Evolutionary conservation across 2,888 invertebrate genomes (phyloP), one percentile per base, ranked within the genome.

Genomic region (Lithodes maja): DNA sequence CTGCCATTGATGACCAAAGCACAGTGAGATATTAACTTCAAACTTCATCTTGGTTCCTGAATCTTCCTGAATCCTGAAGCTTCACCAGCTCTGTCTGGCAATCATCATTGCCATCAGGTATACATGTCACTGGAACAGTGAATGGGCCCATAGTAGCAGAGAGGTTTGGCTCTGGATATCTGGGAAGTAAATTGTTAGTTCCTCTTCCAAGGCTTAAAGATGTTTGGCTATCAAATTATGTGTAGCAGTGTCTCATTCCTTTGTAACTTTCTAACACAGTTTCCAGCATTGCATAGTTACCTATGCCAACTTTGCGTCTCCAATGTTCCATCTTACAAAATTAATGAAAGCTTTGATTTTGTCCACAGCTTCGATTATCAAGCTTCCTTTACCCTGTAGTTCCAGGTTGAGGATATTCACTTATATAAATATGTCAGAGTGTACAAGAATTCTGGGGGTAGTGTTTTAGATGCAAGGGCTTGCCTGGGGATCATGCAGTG

Each of bases 1-100:
- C 89, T 85, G 89, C 68, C 82, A 89, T 3, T 85, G 89, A 89
- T 81, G 82, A 85, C 85, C 88, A 85, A 85, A 89, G 81, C 61
- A 85, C 85, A 15, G 85, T 81, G 80, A 89, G 77, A 61, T 80
- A 61, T 85, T 81, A n/a, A 82, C 54, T 89, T 89, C 81, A 81
- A 81, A 88, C 87, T 87, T 87, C 75, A 83, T 83, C 52, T 87
- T 87, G 78, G 78, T 83, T 61, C 77, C 81, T 86, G 81, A 53
- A 86, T 87, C 82, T 17, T 86, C 78, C 84, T 33, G 33, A 33
- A 33, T 33, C 33, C 33, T 84, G 88, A 88, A 88, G 79, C 54
- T 9, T 84, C 77, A 88, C 15, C 50, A 88, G 88, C 55, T 88
- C 74, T 3, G 80, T 88, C 52, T 88, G 83, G 50, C 15, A 54